A percentile compares a stretch with the other conserved stretches of the same genome.
Conservation (phyloP, 1,140 invertebrate genomes). For the Drosophila subpulchrella region DNA sequence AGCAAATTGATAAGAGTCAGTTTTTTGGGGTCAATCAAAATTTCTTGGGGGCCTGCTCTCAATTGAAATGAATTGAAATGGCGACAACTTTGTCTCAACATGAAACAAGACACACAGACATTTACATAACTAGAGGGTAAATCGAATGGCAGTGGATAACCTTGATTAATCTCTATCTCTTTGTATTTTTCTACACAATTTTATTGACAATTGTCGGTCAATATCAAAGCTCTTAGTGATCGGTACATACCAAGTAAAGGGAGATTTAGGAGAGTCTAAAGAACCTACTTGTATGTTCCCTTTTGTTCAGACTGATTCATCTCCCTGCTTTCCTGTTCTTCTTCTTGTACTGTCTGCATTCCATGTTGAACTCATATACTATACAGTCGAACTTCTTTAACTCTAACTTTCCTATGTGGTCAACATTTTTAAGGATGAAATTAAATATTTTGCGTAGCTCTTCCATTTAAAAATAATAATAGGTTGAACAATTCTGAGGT, state of each 20-base stretch:
- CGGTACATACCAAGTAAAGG: neutral
- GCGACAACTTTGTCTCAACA: constrained; percentile 28
- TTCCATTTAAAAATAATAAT: too few relatives aligned
- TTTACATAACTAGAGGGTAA: constrained; percentile 39
- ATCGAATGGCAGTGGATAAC: constrained; percentile 36
- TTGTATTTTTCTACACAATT: constrained; percentile 26
- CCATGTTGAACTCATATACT: neutral
- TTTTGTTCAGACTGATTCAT: constrained; percentile 3
- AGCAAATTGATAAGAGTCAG: constrained; percentile 27
- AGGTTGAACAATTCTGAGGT: too few relatives aligned
- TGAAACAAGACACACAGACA: constrained; percentile 9
- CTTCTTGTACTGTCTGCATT: constrained; percentile 26
- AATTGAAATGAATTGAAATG: constrained; percentile 55
- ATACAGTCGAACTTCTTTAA: constrained; percentile 12
- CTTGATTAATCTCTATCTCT: constrained; percentile 38
- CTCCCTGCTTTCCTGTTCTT: constrained; percentile 14
- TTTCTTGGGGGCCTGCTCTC: constrained; percentile 32
- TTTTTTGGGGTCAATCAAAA: constrained; percentile 45
- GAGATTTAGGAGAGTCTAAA: neutral
- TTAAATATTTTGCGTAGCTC: too few relatives aligned
- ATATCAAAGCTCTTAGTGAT: constrained; percentile 46
- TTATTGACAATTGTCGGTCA: constrained; percentile 63
- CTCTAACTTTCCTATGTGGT: neutral
- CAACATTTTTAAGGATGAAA: neutral
- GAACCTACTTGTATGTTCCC: neutral